Conservation (phyloP, 2,888 invertebrate species). For the Latrodectus hesperus region DNA sequence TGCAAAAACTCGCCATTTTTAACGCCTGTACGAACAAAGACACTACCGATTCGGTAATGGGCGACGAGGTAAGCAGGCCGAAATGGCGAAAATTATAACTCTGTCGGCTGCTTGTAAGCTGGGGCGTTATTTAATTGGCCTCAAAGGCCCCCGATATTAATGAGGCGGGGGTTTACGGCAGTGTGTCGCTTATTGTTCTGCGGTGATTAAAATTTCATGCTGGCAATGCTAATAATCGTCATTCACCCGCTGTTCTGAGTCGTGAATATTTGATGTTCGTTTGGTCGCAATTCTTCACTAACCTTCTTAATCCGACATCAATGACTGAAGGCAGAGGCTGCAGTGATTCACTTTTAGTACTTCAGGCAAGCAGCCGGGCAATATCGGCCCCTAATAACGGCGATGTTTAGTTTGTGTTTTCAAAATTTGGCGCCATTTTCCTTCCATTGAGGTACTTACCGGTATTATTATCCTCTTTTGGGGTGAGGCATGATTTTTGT, state of each 20-base stretch:
- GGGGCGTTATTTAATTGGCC: conserved; percentile 68
- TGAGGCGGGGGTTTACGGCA: conserved; percentile 55
- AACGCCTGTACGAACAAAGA: conserved; percentile 40
- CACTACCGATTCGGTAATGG: conserved; percentile 47
- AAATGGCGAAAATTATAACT: conserved; percentile 59
- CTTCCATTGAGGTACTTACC: background rate
- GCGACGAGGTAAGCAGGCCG: background rate
- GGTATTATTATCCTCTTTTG: too few relatives aligned
- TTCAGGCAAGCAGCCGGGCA: conserved; percentile 17
- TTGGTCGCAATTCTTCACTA: conserved; percentile 68
- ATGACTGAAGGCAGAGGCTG: conserved; percentile 50
- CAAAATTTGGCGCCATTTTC: conserved; percentile 53
- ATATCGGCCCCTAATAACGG: conserved; percentile 53
- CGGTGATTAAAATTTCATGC: conserved; percentile 61
- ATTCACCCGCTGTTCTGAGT: conserved; percentile 47
- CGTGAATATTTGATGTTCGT: conserved; percentile 64
- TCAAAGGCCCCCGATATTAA: conserved; percentile 63
- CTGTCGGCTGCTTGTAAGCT: conserved; percentile 36
- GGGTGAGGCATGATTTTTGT: too few relatives aligned
- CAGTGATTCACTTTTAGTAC: conserved; percentile 67
- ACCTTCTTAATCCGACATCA: conserved; percentile 69
- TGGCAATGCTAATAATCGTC: conserved; percentile 63
- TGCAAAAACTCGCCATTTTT: conserved; percentile 17
- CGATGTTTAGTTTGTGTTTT: conserved; percentile 4
- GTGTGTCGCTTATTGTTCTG: conserved; percentile 57